Percentiles rank a stretch among this genome's conserved stretches.
Evolutionary conservation across 2,797 vertebrate species (phyloP).

Genomic region (Peromyscus nudipes): DNA sequence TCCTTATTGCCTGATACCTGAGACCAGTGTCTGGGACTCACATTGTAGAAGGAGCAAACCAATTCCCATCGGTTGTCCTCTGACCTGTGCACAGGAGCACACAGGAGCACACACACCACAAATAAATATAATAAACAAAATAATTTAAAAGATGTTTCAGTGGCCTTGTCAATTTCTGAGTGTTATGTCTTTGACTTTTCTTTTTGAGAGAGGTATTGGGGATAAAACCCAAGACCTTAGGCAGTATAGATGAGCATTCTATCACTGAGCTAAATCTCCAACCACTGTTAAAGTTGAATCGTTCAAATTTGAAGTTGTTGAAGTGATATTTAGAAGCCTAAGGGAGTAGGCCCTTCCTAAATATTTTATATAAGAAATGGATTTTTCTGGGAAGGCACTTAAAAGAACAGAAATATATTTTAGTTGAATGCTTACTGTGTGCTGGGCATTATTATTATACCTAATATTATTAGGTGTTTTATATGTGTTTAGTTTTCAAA

Average conservation of each 20-base stretch:
- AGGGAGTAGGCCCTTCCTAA: neutral
- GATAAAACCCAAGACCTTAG: neutral
- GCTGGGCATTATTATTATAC: neutral
- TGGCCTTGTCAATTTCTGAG: neutral
- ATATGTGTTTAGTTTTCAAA: neutral
- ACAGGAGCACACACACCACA: neutral
- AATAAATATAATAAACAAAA: no score
- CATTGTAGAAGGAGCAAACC: neutral
- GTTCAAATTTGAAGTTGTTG: conserved; percentile 2
- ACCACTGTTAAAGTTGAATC: conserved; percentile 18
- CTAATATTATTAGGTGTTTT: neutral
- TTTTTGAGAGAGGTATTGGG: neutral
- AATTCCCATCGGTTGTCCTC: neutral
- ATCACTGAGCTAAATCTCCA: neutral
- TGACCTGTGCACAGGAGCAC: neutral
- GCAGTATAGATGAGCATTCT: neutral
- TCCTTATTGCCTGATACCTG: neutral
- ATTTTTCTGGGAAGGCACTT: neutral
- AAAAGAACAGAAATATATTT: neutral
- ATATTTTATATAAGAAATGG: neutral
- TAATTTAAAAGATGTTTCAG: neutral
- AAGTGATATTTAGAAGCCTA: neutral
- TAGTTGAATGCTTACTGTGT: neutral
- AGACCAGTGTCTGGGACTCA: neutral
- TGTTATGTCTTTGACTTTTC: neutral